These are phyloP conservation scores for Drosophila glabriapex DNA, from an alignment of 2,888 invertebrate species.

Conservation along the genomic window DNA sequence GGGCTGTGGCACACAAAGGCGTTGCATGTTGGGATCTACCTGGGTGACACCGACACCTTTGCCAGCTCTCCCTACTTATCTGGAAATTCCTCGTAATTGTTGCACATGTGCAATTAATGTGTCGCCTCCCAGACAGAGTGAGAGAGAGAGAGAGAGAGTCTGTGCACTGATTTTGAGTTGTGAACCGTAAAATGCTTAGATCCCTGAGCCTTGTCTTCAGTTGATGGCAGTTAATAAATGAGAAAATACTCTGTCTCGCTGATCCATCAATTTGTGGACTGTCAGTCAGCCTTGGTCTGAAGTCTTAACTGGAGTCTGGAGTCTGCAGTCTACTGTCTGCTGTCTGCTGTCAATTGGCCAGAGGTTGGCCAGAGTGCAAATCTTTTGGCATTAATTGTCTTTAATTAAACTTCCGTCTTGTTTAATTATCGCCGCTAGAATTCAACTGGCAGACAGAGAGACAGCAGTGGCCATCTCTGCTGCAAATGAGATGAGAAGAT, in stretches of 20 bases:
- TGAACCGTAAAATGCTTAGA: conserved; percentile 14
- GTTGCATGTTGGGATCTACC: conserved; percentile 35
- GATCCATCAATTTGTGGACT: conserved; percentile 47
- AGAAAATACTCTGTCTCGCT: conserved; percentile 21
- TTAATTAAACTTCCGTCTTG: conserved; percentile 77
- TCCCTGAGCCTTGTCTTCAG: conserved; percentile 11
- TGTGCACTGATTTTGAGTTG: conserved; percentile 9
- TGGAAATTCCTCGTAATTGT: conserved; percentile 55
- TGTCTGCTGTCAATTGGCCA: conserved; percentile 16
- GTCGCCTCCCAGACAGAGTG: conserved; percentile 14
- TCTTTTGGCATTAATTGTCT: conserved; percentile 70
- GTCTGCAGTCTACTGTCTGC: conserved; percentile 5
- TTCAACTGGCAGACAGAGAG: conserved; percentile 51
- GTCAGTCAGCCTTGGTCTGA: conserved; percentile 35
- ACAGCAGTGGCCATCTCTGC: conserved; percentile 32
- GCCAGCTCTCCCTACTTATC: conserved; percentile 20
- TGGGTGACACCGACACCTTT: conserved; percentile 39
- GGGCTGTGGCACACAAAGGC: conserved; percentile 24
- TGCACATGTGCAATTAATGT: conserved; percentile 46
- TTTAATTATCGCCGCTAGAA: conserved; percentile 63
- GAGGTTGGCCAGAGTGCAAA: conserved; percentile 55
- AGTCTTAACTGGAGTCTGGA: conserved; percentile 12
- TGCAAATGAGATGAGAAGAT: conserved; percentile 47
- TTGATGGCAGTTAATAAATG: conserved; percentile 12
- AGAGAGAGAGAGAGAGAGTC: background rate